Evolutionary conservation across 1,140 invertebrate genomes (phyloP).

Genomic region (Bradynema listronoti): DNA sequence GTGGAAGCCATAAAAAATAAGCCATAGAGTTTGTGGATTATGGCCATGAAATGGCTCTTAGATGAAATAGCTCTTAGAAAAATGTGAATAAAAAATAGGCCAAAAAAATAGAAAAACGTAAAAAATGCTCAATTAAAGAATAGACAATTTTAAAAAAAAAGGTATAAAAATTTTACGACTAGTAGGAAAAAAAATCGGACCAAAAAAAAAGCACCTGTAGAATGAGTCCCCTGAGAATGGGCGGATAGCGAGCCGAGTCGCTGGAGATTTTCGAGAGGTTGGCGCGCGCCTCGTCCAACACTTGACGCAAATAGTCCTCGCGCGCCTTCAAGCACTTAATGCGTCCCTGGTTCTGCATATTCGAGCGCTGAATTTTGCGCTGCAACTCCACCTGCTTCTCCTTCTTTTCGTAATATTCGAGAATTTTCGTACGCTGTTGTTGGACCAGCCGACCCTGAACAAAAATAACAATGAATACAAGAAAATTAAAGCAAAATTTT

Average conservation of each 20-base stretch:
- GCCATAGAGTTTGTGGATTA: too few relatives aligned
- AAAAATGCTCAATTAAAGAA: constrained; percentile 3
- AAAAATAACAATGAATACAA: constrained; percentile 8
- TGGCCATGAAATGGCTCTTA: too few relatives aligned
- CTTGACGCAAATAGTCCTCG: constrained; percentile 61
- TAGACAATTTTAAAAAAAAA: neutral
- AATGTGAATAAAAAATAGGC: too few relatives aligned
- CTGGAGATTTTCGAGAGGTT: constrained; percentile 73
- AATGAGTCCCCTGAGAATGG: constrained; percentile 76
- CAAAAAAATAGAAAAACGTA: constrained; percentile 14
- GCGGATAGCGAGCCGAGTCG: constrained; percentile 68
- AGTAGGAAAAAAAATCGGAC: constrained; percentile 30
- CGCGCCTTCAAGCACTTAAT: constrained; percentile 81
- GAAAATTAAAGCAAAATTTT: too few relatives aligned
- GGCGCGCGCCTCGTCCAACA: constrained; percentile 81
- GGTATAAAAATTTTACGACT: constrained; percentile 12
- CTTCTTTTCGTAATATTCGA: constrained; percentile 98
- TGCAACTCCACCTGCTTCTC: constrained; percentile 98
- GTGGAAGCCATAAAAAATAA: too few relatives aligned
- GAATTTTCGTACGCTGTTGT: constrained; percentile 94
- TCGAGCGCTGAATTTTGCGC: constrained; percentile 98
- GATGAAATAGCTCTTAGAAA: too few relatives aligned
- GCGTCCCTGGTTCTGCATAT: constrained; percentile 94
- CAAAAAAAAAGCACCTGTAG: constrained; percentile 66
- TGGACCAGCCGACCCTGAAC: constrained; percentile 79